Percentiles rank a stretch among this genome's conserved stretches.
These are phyloP conservation scores for Lutraria rhynchaena DNA, from an alignment of 1,140 invertebrate genomes.

Conservation along the genomic window DNA sequence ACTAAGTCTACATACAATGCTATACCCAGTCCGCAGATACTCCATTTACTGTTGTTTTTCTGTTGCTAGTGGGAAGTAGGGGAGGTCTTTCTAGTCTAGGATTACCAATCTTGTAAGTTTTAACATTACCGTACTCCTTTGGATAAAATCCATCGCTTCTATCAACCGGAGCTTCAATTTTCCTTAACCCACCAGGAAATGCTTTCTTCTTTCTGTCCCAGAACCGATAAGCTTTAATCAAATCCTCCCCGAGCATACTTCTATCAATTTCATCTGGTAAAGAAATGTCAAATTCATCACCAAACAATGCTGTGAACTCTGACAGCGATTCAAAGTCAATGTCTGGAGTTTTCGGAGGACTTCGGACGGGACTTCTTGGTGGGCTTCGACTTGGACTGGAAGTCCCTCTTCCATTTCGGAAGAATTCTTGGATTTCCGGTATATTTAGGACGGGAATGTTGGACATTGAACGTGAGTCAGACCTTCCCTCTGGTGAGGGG, in stretches of 20 bases:
- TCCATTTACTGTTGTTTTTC: constrained; percentile 2
- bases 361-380: neutral
- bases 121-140: constrained; percentile 40
- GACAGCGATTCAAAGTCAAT: constrained; percentile 23
- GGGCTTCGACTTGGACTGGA: neutral
- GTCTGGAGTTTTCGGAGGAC: constrained; percentile 31
- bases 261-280: constrained; percentile 49
- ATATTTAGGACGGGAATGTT: neutral
- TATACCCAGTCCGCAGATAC: constrained; percentile 24
- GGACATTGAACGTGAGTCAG: neutral
- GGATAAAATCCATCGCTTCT: neutral
- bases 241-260: constrained; percentile 46
- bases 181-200: constrained; percentile 38
- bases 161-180: constrained; percentile 37
- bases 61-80: neutral
- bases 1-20: neutral
- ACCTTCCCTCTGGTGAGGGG: neutral
- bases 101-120: constrained; percentile 45
- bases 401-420: neutral
- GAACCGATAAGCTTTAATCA: constrained; percentile 52
- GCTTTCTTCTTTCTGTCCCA: constrained; percentile 52
- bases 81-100: constrained; percentile 5
- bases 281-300: constrained; percentile 36
- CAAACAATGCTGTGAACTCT: constrained; percentile 21
- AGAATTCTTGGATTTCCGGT: neutral